phyloP scores from a whole-genome alignment of 2,888 invertebrate species.

The Zaprionus lineosus region DNA sequence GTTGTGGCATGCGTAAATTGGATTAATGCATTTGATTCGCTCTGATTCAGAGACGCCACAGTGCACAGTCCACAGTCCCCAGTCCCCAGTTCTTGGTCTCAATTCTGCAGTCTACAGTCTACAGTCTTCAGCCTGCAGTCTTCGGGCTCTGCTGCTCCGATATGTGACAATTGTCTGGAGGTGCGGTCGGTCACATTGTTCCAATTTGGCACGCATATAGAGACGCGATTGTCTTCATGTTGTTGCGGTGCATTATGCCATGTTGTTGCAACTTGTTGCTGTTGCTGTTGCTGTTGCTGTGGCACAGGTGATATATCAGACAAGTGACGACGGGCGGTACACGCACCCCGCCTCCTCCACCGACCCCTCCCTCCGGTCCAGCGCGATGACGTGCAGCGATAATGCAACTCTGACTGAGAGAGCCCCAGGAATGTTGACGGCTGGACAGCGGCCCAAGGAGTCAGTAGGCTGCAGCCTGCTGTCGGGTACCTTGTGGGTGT shows the following conservation, averaged over 20 bases:
- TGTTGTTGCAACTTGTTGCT: slow-evolving; percentile 61
- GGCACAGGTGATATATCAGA: slow-evolving; percentile 76
- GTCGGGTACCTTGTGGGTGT: slow-evolving; percentile 51
- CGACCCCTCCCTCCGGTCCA: background rate
- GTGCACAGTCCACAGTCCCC: slow-evolving; percentile 17
- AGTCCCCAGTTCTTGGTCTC: too few species aligned
- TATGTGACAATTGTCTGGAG: slow-evolving; percentile 70
- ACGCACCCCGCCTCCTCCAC: slow-evolving; percentile 1
- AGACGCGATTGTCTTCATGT: slow-evolving; percentile 47
- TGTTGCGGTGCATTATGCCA: slow-evolving; percentile 52
- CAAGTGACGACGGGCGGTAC: slow-evolving; percentile 77
- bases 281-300: slow-evolving; percentile 26
- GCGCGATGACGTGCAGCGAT: slow-evolving; percentile 72
- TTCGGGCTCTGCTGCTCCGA: slow-evolving; percentile 18
- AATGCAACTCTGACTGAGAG: slow-evolving; percentile 58
- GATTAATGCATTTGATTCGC: slow-evolving; percentile 79
- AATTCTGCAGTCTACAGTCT: slow-evolving; percentile 9
- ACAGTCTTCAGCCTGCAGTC: slow-evolving; percentile 19
- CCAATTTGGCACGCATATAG: slow-evolving; percentile 70
- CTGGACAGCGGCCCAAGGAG: slow-evolving; percentile 4
- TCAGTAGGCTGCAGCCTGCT: background rate
- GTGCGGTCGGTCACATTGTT: slow-evolving; percentile 65
- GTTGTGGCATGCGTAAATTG: slow-evolving; percentile 76
- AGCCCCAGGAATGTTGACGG: slow-evolving; percentile 67
- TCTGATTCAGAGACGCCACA: slow-evolving; percentile 59